A percentile compares a stretch with the other conserved stretches of the same genome.
Conservation (phyloP, 2,113 vertebrate species). For the Hyla sarda region DNA sequence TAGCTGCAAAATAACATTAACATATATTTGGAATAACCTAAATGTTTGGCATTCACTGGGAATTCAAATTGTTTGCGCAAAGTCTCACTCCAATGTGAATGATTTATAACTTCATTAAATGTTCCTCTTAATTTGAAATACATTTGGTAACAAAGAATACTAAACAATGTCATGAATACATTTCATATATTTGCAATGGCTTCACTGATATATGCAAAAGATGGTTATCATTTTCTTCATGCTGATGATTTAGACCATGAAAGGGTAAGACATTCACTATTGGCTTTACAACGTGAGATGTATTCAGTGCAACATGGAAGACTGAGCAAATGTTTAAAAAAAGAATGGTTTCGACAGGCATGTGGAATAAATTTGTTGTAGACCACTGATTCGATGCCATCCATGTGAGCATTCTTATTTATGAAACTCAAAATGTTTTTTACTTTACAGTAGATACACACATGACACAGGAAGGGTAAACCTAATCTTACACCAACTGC, state of each 20-base stretch:
- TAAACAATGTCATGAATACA: constrained; percentile 27
- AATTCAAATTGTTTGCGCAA: neutral
- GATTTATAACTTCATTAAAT: constrained; percentile 35
- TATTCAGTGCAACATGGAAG: constrained; percentile 58
- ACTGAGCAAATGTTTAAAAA: constrained; percentile 67
- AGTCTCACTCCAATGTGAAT: constrained; percentile 26
- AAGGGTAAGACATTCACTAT: constrained; percentile 32
- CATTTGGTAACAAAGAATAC: constrained; percentile 29
- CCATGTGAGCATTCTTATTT: constrained; percentile 58
- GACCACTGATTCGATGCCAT: constrained; percentile 67
- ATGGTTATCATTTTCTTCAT: constrained; percentile 31
- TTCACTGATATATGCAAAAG: constrained; percentile 30
- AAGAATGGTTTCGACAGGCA: constrained; percentile 64
- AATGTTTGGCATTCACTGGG: neutral
- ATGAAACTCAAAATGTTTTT: neutral
- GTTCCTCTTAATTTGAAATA: constrained; percentile 10
- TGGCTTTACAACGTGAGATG: constrained; percentile 39
- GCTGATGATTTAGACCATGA: constrained; percentile 31
- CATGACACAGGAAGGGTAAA: neutral
- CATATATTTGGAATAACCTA: neutral
- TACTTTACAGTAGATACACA: constrained; percentile 13
- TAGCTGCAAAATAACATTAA: neutral
- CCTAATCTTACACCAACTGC: neutral
- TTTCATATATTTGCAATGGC: constrained; percentile 25
- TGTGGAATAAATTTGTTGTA: constrained; percentile 70